phyloP scores from a whole-genome alignment of 1,140 invertebrate genomes.

The Bombus haemorrhoidalis region DNA sequence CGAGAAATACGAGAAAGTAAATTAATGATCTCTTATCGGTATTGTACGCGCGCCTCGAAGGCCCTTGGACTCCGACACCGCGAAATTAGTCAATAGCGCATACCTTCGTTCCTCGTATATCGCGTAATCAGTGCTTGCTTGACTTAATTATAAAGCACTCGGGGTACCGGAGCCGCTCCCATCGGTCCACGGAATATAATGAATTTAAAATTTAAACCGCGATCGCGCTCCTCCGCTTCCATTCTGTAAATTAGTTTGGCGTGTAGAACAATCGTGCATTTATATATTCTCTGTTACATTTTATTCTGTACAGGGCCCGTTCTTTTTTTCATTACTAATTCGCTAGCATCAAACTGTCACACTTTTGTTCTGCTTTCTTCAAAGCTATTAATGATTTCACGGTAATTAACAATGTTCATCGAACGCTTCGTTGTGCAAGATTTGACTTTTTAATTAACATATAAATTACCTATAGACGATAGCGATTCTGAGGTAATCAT shows the following conservation, averaged over 20 bases:
- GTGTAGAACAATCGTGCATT: not conserved
- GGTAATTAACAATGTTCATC: too few relatives aligned
- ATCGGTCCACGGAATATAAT: conserved; percentile 33
- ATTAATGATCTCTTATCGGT: conserved; percentile 62
- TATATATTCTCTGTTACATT: not conserved
- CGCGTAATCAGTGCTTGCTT: conserved; percentile 50
- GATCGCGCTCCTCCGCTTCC: not conserved
- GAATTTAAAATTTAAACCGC: conserved; percentile 23
- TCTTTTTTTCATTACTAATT: not conserved
- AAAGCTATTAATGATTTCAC: too few relatives aligned
- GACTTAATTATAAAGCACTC: conserved; percentile 63
- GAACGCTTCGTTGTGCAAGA: too few relatives aligned
- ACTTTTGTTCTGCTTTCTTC: too few relatives aligned
- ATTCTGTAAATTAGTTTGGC: conserved; percentile 13
- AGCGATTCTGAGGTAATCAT: too few relatives aligned
- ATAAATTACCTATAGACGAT: too few relatives aligned
- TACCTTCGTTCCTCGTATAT: conserved; percentile 35
- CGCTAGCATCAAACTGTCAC: too few relatives aligned
- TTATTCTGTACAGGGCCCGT: too few relatives aligned
- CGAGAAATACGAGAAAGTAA: conserved; percentile 40
- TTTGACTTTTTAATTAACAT: too few relatives aligned
- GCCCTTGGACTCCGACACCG: conserved; percentile 30
- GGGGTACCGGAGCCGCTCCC: not conserved
- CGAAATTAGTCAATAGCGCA: conserved; percentile 61
- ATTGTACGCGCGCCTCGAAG: conserved; percentile 48